These are phyloP conservation scores for Hippolais icterina DNA, from an alignment of 2,113 vertebrate species.

Conservation along the genomic window DNA sequence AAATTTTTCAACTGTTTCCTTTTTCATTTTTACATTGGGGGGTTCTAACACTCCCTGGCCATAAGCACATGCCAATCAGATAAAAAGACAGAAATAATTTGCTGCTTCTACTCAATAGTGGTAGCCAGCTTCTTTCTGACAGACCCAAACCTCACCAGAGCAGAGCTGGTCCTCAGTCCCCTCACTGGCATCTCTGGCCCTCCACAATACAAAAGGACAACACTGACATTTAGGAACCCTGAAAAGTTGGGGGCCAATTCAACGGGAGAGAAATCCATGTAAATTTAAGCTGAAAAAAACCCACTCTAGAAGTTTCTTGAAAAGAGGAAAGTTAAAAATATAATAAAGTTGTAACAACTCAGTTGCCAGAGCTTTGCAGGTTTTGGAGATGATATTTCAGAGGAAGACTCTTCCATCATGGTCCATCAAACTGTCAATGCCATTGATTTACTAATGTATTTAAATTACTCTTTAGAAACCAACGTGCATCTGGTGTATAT, in stretches of 20 bases:
- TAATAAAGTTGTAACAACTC: constrained; percentile 3
- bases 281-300: background rate
- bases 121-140: background rate
- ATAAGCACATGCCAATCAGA: background rate
- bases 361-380: background rate
- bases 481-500: constrained; percentile 29
- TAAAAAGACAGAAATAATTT: background rate
- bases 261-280: background rate
- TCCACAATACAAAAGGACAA: background rate
- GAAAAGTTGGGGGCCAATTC: background rate
- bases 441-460: constrained; percentile 51
- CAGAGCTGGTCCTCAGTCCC: background rate
- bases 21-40: background rate
- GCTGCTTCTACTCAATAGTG: background rate
- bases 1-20: background rate
- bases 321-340: background rate
- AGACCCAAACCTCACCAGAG: background rate
- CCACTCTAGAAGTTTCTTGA: background rate
- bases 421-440: constrained; percentile 48
- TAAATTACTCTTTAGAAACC: constrained; percentile 20
- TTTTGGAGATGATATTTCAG: constrained; percentile 28
- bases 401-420: constrained; percentile 20
- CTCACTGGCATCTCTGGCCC: background rate
- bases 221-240: background rate
- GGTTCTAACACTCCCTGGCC: background rate